These are phyloP conservation scores for Nineta flava DNA, from an alignment of 2,888 invertebrate species.

Conservation along the genomic window DNA sequence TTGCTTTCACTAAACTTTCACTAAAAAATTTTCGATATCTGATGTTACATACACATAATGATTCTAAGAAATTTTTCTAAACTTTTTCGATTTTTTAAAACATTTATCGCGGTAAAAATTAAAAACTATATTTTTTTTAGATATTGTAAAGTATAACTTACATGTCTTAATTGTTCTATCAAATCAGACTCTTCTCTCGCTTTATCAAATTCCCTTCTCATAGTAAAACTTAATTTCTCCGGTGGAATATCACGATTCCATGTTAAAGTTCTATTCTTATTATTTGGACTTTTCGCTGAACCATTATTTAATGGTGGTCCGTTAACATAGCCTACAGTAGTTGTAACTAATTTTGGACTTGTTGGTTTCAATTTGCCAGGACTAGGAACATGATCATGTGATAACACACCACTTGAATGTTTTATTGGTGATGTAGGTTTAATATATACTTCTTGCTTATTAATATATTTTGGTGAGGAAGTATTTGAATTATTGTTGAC, in stretches of 20 bases:
- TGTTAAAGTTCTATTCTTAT: conserved; percentile 34
- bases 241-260: conserved; percentile 57
- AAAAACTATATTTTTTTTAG: background rate
- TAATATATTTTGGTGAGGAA: conserved; percentile 17
- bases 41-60: no score
- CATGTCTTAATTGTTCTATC: conserved; percentile 66
- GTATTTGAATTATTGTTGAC: conserved; percentile 16
- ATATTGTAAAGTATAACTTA: conserved; percentile 29
- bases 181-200: conserved; percentile 79
- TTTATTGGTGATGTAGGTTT: conserved; percentile 53
- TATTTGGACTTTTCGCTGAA: conserved; percentile 20
- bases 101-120: no score
- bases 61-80: no score
- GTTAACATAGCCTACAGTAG: conserved; percentile 40
- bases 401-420: conserved; percentile 39
- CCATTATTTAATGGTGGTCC: conserved; percentile 29
- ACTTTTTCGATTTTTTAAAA: no score
- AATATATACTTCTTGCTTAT: conserved; percentile 30
- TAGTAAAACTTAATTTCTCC: conserved; percentile 77
- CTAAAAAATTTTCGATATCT: no score
- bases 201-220: conserved; percentile 81
- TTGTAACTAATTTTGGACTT: conserved; percentile 35
- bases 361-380: conserved; percentile 8
- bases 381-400: conserved; percentile 35
- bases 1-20: no score